phyloP scores from a whole-genome alignment of 2,113 vertebrate species.

The Otus sunia region DNA sequence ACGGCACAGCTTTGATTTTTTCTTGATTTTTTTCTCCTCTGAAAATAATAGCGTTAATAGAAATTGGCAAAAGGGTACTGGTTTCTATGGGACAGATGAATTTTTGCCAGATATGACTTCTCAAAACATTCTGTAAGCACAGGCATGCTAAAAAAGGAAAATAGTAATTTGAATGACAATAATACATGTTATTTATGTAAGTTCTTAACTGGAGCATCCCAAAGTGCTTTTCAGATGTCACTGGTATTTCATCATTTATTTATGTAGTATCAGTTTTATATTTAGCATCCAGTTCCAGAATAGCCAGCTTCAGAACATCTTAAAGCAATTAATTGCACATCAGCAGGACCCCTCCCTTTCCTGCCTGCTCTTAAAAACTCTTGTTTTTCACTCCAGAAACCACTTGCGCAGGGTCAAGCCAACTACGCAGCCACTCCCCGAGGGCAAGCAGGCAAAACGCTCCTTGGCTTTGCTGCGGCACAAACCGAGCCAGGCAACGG shows the following conservation, averaged over 20 bases:
- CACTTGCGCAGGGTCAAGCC: not conserved
- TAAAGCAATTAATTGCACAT: constrained; percentile 31
- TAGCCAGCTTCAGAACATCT: constrained; percentile 27
- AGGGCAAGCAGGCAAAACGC: not conserved
- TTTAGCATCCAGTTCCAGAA: constrained; percentile 29
- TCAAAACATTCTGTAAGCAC: not conserved
- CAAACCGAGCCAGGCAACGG: accelerated
- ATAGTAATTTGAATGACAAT: not conserved
- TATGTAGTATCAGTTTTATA: constrained; percentile 41
- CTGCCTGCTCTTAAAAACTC: constrained; percentile 24
- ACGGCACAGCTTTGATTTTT: not conserved
- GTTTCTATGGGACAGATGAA: not conserved
- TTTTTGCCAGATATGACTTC: not conserved
- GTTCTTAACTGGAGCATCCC: constrained; percentile 16
- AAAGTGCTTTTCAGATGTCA: constrained; percentile 35
- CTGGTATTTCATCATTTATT: constrained; percentile 51
- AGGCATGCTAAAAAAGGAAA: constrained; percentile 17
- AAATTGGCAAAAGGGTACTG: constrained; percentile 1
- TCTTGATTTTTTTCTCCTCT: not conserved
- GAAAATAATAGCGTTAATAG: not conserved
- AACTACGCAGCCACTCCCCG: not conserved
- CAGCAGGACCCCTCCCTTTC: constrained; percentile 36
- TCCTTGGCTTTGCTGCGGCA: not conserved
- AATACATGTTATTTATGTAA: constrained; percentile 19
- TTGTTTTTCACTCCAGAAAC: constrained; percentile 30